Evolutionary conservation across 2,797 vertebrate genomes (phyloP).

Genomic region (Tauraco hartlaubi): DNA sequence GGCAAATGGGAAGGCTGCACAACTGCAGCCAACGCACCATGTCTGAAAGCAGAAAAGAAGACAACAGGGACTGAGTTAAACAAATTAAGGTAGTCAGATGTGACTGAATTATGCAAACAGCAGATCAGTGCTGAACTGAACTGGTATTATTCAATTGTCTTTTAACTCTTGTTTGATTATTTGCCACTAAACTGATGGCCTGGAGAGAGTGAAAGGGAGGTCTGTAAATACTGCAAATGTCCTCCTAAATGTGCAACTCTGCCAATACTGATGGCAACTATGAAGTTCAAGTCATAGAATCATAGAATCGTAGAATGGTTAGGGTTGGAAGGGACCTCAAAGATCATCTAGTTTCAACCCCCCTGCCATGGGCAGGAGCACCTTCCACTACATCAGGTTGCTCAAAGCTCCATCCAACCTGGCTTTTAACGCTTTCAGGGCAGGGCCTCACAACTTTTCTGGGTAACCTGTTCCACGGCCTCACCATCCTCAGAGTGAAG

Average conservation of each 20-base stretch:
- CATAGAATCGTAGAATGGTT: too few relatives aligned
- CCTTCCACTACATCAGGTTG: too few relatives aligned
- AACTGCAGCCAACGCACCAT: not conserved
- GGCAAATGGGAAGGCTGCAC: not conserved
- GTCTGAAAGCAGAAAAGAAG: not conserved
- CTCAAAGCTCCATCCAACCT: too few relatives aligned
- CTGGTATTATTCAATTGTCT: not conserved
- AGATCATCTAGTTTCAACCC: too few relatives aligned
- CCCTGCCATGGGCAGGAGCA: too few relatives aligned
- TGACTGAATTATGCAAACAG: not conserved
- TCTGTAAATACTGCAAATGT: not conserved
- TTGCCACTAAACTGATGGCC: not conserved
- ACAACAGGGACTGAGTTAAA: not conserved
- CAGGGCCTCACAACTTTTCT: too few relatives aligned
- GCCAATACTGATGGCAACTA: not conserved
- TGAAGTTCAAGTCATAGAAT: not conserved
- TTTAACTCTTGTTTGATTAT: not conserved
- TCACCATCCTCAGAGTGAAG: too few relatives aligned
- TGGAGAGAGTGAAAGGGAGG: not conserved
- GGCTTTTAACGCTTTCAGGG: too few relatives aligned
- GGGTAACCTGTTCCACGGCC: too few relatives aligned
- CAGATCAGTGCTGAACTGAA: not conserved
- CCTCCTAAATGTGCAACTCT: not conserved
- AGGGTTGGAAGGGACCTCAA: too few relatives aligned
- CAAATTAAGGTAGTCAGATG: not conserved